Evolutionary conservation across 2,113 vertebrate species (phyloP), one percentile per base, ranked within the genome.

Genomic region (Chionis minor): DNA sequence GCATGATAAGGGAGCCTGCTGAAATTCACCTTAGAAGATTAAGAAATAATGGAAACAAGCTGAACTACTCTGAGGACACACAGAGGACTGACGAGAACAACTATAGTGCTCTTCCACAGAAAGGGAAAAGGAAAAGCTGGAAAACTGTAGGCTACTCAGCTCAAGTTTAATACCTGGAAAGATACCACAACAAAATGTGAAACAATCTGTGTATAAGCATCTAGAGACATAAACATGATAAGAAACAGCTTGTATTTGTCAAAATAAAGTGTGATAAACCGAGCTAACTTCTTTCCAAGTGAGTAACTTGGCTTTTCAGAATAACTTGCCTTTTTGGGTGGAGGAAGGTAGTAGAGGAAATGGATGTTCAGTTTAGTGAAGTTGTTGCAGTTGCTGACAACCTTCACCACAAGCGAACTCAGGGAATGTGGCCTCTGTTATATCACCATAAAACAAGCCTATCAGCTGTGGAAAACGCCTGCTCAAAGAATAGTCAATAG

Each of bases 11-110:
- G 1, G 26, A 89, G 26, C 4, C 16, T 52, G 65, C 44, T 81
- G 61, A 95, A 92, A 75, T 61, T 63, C 67, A 85, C 61, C 81
- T 61, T 56, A 66, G 44, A 89, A 94, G 56, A 85, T 62, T 40
- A 93, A 83, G 84, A 91, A 96, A 47, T 72, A 86, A 93, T 33
- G 73, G 52, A 94, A 91, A 81, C 32, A 74, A 55, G 28, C 28
- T 51, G 32, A 78, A 67, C 26, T 78, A 66, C 55, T 94, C 26
- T 74, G 52, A 92, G 81, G 58, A 54, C 62, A 62, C 42, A 70
- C 13, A 93, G 58, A 79, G 44, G n/a, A 33, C 42, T 52, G 47
- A 71, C 0, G 1, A 69, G 51, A 92, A 75, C 24, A 24, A 49
- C 28, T 32, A 20, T 0, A 77, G 11, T 10, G 26, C 13, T 88